Evolutionary conservation across 2,888 invertebrate genomes (phyloP), one percentile per base, ranked within the genome.

Genomic region (Cabera pusaria): DNA sequence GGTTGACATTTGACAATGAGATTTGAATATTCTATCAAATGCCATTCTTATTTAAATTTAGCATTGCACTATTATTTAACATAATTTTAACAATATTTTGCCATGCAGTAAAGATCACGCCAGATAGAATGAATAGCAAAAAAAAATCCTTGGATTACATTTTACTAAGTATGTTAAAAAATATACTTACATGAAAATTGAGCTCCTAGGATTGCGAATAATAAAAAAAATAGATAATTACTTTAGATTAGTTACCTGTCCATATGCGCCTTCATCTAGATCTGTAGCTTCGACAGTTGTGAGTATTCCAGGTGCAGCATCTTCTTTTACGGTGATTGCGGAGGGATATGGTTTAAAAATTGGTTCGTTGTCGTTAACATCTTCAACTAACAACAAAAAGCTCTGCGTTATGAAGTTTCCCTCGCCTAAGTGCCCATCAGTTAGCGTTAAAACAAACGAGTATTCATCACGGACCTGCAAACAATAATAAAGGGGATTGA

Each of bases 371-470:
- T 97, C 97, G 70, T 97, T 97, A 24, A 96, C 94, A 73, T 97
- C 97, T 85, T 97, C 97, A 24, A 97, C 96, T 58, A 97, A 90
- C 31, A 97, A 84, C 51, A 97, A 88, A 58, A 97, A 92, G 70
- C 97, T 96, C 85, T 97, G 97, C 0, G 96, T 97, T 56, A 97
- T 95, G 78, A 93, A 96, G 77, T 96, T 96, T 39, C 95, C 96
- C 51, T 95, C 95, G 10, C 95, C 96, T 51, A 97, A 91, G 66
- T 94, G 93, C 49, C 96, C 96, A 79, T 97, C 97, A 3, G 96
- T 96, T 61, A 97, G 83, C 1, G 97, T 97, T 62, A 97, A 88
- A 54, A 97, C 95, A 65, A 97, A 90, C 42, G 95, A 93, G 74
- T 97, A 97, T 85, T 97, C 97, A 78, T 97, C 97, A 74, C 93